Base-by-base conservation (phyloP, 2,113 vertebrate genomes). In the Agelaius tricolor region DNA sequence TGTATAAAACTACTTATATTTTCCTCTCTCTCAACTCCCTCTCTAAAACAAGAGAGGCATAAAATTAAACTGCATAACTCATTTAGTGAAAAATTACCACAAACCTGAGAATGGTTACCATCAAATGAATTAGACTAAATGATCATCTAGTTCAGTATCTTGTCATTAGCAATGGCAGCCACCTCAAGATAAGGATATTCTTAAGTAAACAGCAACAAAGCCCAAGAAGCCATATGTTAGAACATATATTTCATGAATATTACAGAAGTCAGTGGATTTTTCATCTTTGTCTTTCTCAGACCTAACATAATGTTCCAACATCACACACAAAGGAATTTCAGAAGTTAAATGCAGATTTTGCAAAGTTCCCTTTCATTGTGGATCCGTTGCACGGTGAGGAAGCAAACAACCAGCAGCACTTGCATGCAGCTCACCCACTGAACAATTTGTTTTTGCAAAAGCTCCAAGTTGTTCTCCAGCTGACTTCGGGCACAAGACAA, bases 231-330 rank as follows among this genome's bases (percentile, higher is more conserved):
- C 7, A 5, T 8, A 6, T 2, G 3, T 33, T 55, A 30, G 13
- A 39, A 33, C 0, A 0, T 16, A 39, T 19, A 28, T 19, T 39
- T 11, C 21, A 37, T 20, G 9, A 20, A 15, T 23, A 13, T 52
- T 33, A 49, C 24, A 69, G 46, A 69, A 44, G 8, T 19, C 8
- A 47, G 18, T 2, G 39, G 43, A 37, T 88, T 61, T 87, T 90
- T 79, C 58, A 63, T 23, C 33, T 90, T 30, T 21, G 43, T 15
- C 59, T 47, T 62, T 66, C 35, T 61, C 77, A 84, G 55, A 84
- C 46, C 14, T 3, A 13, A 57, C 0, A 1, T 21, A 24, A 63
- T n/a, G 7, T 66, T 66, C 44, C 41, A 65, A 0, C n/a, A 46
- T 11, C 63, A 73, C 16, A 30, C 24, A 24, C 30, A 37, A 54